Base-by-base conservation (phyloP, 2,888 invertebrate genomes). In the Cloeon dipterum region DNA sequence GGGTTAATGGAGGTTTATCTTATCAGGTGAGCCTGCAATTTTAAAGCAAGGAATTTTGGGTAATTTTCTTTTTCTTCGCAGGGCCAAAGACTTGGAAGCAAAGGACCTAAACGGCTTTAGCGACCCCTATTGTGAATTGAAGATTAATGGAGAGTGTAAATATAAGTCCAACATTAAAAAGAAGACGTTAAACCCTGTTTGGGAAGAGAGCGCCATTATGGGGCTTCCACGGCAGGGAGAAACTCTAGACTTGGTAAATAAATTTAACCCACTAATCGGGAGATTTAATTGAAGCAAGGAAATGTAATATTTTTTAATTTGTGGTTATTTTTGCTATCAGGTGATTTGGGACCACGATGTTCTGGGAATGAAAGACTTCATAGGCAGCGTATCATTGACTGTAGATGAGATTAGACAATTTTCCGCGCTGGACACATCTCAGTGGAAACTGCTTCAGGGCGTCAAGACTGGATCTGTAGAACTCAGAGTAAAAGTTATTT, bases 31-130 rank as follows among this genome's bases (percentile, higher is more conserved):
- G 17, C 17, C 20, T 11, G 10, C 32, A 36, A 14, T 11, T n/a
- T n/a, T n/a, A n/a, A n/a, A n/a, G n/a, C n/a, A n/a, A n/a, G n/a
- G n/a, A n/a, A n/a, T n/a, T n/a, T n/a, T n/a, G n/a, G n/a, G n/a
- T n/a, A n/a, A n/a, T n/a, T n/a, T n/a, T n/a, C n/a, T n/a, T n/a
- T n/a, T n/a, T n/a, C n/a, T n/a, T 17, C 3, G 3, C 32, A 55
- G 61, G 39, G 65, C 62, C 2, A 57, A 52, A 34, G 59, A 63
- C 42, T 53, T 65, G 34, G 53, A 62, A 4, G 58, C 63, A 2
- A 63, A 59, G 48, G 65, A 65, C 48, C 49, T 61, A 39, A 64
- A 63, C 46, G 63, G 64, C n/a, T 62, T 57, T 47, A 65, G 63
- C 47, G 64, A 65, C 46, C 63, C 64, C 5, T 65, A 58, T 45